Base-by-base conservation (phyloP, 2,113 vertebrate genomes). In the Oenanthe oenanthe region DNA sequence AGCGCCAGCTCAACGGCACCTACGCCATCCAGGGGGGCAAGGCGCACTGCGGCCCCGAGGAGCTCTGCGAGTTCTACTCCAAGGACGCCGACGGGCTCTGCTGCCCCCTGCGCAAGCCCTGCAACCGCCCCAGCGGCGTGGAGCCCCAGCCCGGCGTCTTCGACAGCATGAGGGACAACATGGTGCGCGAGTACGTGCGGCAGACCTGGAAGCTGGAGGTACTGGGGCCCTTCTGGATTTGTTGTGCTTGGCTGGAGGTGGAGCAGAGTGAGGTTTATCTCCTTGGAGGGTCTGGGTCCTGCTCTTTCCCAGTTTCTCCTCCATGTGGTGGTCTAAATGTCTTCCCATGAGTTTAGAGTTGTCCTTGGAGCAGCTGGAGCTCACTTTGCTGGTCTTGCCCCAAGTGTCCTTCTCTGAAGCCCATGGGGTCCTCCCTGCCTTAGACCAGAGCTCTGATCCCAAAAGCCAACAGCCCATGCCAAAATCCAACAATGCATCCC, bases 151-250 rank as follows among this genome's bases (percentile, higher is more conserved):
- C 97, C 0, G 99, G 99, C 0, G 97, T 99, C 80, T 99, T 99
- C 4, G 99, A 99, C 96, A 98, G 47, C 96, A 97, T 99, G 83
- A 98, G 98, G 72, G 98, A 99, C 8, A 99, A 99, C 85, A 99
- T 99, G 99, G 97, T 99, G 91, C 98, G 99, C 34, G 99, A 99
- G 47, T 99, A 99, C 2, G 98, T 99, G 73, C 98, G 98, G 71
- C 99, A 99, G 89, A 99, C 98, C 0, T 99, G 99, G 99, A 98
- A 98, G 32, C 97, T 99, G 79, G 99, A 99, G 99, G 99, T 99
- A 97, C 97, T 71, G 40, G 65, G 56, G 9, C 6, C 6, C 34
- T 16, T 26, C 34, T 18, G 61, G 20, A 2, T 0, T 32, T 71
- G 29, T 9, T 0, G 22, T 56, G 45, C 20, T 17, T 16, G 0